phyloP scores from a whole-genome alignment of 2,888 invertebrate genomes.

The Diplazon laetatorius region DNA sequence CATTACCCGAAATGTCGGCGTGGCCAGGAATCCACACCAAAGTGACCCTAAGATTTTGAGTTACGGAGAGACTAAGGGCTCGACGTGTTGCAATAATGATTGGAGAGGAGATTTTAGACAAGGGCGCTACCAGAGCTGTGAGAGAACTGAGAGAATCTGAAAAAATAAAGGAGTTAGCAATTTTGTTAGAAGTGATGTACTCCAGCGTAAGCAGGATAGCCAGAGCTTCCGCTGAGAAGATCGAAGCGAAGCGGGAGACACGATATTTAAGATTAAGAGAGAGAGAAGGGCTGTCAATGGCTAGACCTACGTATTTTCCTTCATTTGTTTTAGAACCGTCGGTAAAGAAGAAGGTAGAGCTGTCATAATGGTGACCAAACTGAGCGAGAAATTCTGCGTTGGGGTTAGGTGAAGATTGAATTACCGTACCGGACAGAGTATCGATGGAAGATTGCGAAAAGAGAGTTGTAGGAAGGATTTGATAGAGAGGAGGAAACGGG shows the following conservation, averaged over 20 bases:
- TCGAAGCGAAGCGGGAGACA: conserved; percentile 19
- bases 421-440: background rate
- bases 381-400: background rate
- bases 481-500: background rate
- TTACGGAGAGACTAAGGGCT: background rate
- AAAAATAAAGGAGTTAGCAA: conserved; percentile 1
- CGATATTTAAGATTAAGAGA: conserved; percentile 22
- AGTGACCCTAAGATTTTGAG: background rate
- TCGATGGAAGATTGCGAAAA: background rate
- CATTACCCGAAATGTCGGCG: background rate
- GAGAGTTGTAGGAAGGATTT: background rate
- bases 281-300: conserved; percentile 22
- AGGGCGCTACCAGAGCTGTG: background rate
- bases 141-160: background rate
- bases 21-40: background rate
- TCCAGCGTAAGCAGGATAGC: background rate
- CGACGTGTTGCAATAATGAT: background rate
- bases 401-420: background rate
- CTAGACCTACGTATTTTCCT: conserved; percentile 22
- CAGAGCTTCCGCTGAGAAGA: conserved; percentile 41
- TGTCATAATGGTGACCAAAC: background rate
- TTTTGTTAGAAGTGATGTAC: background rate
- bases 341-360: conserved; percentile 47
- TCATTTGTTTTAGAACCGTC: conserved; percentile 49
- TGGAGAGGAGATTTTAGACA: background rate